Conservation (phyloP, 2,888 invertebrate species). For the Apamea sordens region DNA sequence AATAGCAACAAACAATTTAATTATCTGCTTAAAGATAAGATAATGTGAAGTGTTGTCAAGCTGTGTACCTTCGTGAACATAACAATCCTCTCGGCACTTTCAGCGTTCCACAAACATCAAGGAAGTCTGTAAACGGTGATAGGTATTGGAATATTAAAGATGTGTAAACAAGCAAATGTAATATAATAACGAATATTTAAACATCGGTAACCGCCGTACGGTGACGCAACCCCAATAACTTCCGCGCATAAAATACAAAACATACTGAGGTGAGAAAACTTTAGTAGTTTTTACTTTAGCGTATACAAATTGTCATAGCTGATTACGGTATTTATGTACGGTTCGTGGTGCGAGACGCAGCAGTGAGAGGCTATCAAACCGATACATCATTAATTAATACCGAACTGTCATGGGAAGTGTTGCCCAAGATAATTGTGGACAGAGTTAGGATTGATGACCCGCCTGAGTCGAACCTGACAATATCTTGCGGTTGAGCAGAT, state of each 20-base stretch:
- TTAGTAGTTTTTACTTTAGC: constrained; percentile 58
- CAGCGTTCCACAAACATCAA: constrained; percentile 29
- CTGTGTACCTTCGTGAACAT: background rate
- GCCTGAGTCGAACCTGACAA: constrained; percentile 34
- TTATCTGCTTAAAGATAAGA: constrained; percentile 16
- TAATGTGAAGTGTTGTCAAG: constrained; percentile 5
- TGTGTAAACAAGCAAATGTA: constrained; percentile 39
- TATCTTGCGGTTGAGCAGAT: constrained; percentile 44
- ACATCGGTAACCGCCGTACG: constrained; percentile 21
- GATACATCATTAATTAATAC: constrained; percentile 81
- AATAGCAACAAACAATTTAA: constrained; percentile 17
- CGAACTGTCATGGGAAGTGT: constrained; percentile 79
- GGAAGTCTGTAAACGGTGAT: constrained; percentile 41
- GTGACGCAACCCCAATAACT: constrained; percentile 64
- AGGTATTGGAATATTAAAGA: constrained; percentile 34
- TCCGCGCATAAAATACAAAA: constrained; percentile 60
- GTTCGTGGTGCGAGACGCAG: constrained; percentile 34
- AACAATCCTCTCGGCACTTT: constrained; percentile 24
- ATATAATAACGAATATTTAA: constrained; percentile 41
- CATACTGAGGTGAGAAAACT: constrained; percentile 62
- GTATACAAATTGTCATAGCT: constrained; percentile 67
- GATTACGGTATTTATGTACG: constrained; percentile 67
- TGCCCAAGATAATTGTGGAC: constrained; percentile 74
- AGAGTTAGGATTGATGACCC: constrained; percentile 64
- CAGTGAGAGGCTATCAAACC: constrained; percentile 68